Percentiles rank a stretch among this genome's conserved stretches.
phyloP scores from a whole-genome alignment of 2,797 vertebrate genomes.

The Acanthiza pusilla region DNA sequence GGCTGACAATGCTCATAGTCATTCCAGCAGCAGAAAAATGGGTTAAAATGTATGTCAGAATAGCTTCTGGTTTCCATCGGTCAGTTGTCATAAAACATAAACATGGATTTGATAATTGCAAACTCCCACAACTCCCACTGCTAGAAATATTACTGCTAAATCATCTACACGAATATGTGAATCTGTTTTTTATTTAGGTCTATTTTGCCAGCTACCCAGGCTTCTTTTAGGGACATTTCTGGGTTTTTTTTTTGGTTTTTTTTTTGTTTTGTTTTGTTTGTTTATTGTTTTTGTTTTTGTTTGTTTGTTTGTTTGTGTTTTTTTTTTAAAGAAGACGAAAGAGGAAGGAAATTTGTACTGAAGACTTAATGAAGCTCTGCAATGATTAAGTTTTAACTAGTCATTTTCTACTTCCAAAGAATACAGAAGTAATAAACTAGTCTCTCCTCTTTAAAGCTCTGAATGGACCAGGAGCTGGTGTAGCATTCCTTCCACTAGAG shows the following conservation, averaged over 20 bases:
- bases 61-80: not conserved
- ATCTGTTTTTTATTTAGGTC: slow-evolving; percentile 53
- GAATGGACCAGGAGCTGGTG: not conserved
- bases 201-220: not conserved
- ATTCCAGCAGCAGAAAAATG: slow-evolving; percentile 11
- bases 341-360: not conserved
- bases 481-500: not conserved
- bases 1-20: not conserved
- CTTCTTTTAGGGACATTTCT: not conserved
- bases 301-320: no score
- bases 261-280: no score
- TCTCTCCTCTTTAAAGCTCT: not conserved
- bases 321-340: not conserved
- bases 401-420: not conserved
- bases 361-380: not conserved
- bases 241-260: not conserved
- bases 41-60: not conserved
- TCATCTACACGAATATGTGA: not conserved
- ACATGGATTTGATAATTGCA: slow-evolving; percentile 25
- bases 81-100: slow-evolving; percentile 18
- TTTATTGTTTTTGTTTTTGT: no score
- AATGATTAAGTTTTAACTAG: not conserved
- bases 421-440: not conserved
- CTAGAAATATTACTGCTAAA: slow-evolving; percentile 45
- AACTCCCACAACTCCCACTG: not conserved